Evolutionary conservation across 1,140 invertebrate genomes (phyloP).

Genomic region (Dolichoris vasculosae): DNA sequence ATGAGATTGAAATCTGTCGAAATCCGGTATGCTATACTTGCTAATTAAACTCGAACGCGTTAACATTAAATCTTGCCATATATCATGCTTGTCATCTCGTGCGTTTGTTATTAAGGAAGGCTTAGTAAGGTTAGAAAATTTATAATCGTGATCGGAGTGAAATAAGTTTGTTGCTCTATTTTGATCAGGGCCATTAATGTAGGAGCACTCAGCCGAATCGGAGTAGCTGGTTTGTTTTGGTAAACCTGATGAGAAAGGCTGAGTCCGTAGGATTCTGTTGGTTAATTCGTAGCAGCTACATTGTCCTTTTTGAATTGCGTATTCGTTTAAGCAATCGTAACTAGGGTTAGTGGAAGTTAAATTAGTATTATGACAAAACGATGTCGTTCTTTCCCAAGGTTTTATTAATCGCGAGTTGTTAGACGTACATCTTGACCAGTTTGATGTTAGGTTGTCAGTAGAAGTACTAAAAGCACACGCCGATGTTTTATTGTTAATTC

Average conservation of each 20-base stretch:
- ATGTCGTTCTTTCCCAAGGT: slow-evolving; percentile 60
- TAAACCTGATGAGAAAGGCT: slow-evolving; percentile 3
- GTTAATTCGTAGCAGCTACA: slow-evolving; percentile 62
- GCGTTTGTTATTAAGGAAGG: slow-evolving; percentile 54
- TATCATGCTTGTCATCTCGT: slow-evolving; percentile 58
- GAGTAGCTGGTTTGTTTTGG: slow-evolving; percentile 20
- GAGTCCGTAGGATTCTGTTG: slow-evolving; percentile 51
- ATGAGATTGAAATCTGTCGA: slow-evolving; percentile 58
- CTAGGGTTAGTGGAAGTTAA: slow-evolving; percentile 54
- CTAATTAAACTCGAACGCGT: slow-evolving; percentile 58
- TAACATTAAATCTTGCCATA: slow-evolving; percentile 62
- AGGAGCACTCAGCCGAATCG: slow-evolving; percentile 42
- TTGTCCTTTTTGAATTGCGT: slow-evolving; percentile 56
- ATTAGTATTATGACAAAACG: slow-evolving; percentile 53
- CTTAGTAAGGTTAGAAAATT: slow-evolving; percentile 50
- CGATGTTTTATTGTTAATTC: not conserved
- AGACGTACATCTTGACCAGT: slow-evolving; percentile 66
- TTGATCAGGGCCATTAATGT: slow-evolving; percentile 1
- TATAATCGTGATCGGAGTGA: slow-evolving; percentile 32
- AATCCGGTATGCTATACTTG: slow-evolving; percentile 55
- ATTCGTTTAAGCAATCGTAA: slow-evolving; percentile 57
- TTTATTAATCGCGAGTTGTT: slow-evolving; percentile 69
- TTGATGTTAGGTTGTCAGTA: slow-evolving; percentile 63
- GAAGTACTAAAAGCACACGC: slow-evolving; percentile 66
- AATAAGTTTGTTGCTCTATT: slow-evolving; percentile 30